Conservation (phyloP, 1,140 invertebrate genomes). For the Drosophila bocki region DNA sequence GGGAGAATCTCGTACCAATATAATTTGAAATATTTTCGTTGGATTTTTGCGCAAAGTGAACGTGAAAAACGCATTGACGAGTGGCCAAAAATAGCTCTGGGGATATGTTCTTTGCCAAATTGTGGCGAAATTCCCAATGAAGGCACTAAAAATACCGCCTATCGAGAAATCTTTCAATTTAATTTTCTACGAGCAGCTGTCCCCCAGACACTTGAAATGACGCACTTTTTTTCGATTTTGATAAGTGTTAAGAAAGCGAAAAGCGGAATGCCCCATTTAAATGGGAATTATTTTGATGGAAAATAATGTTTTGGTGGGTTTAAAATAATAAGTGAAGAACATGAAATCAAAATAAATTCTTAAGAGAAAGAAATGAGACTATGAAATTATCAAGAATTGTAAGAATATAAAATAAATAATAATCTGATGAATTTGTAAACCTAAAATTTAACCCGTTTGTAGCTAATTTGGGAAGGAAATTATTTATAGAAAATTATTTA, state of each 20-base stretch:
- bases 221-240: constrained; percentile 26
- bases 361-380: background rate
- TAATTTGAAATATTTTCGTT: constrained; percentile 46
- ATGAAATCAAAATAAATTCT: background rate
- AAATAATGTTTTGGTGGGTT: background rate
- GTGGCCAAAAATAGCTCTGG: constrained; percentile 30
- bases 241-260: constrained; percentile 5
- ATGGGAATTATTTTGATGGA: too few species aligned
- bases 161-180: constrained; percentile 18
- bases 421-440: background rate
- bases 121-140: constrained; percentile 72
- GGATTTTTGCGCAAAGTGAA: constrained; percentile 51
- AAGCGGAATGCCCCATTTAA: constrained; percentile 3
- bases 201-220: constrained; percentile 26
- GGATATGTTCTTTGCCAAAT: constrained; percentile 48
- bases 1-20: constrained; percentile 28
- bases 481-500: background rate
- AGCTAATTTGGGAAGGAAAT: background rate
- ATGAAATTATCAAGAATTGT: background rate
- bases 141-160: constrained; percentile 37
- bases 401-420: too few species aligned
- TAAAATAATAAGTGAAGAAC: too few species aligned
- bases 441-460: background rate
- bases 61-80: constrained; percentile 67
- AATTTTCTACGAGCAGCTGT: constrained; percentile 17